These are phyloP conservation scores for Nyctibius grandis DNA, from an alignment of 2,797 vertebrate genomes.

Conservation along the genomic window DNA sequence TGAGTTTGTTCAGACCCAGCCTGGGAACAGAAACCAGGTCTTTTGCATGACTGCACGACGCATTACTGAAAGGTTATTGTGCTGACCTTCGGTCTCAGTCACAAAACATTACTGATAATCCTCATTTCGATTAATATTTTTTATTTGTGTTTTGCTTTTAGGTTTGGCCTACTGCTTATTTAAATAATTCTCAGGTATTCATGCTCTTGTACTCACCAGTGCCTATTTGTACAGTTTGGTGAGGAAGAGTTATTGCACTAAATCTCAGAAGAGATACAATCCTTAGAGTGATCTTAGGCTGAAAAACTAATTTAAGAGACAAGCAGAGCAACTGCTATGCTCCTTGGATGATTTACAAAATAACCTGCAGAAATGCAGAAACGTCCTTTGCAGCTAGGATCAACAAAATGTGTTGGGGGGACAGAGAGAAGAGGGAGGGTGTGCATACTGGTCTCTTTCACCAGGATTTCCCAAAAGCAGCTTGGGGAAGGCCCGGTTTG, in stretches of 20 bases:
- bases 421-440: not conserved
- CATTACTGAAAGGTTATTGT: not conserved
- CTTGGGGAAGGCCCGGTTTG: not conserved
- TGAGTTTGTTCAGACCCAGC: not conserved
- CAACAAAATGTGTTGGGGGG: not conserved
- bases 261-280: not conserved
- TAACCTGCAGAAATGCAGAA: not conserved
- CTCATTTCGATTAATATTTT: not conserved
- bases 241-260: not conserved
- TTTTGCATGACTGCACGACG: constrained; percentile 9
- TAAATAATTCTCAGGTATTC: not conserved
- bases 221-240: not conserved
- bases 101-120: constrained; percentile 15
- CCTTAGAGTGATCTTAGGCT: not conserved
- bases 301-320: not conserved
- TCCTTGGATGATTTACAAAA: not conserved
- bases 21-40: constrained; percentile 28
- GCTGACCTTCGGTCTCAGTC: not conserved
- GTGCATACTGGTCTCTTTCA: not conserved
- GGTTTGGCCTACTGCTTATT: not conserved
- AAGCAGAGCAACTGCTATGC: not conserved
- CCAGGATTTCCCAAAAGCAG: not conserved
- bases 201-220: not conserved
- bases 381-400: not conserved
- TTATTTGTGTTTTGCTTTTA: not conserved